Conservation (phyloP, 1,140 invertebrate genomes). For the Drosophila nebulosa region DNA sequence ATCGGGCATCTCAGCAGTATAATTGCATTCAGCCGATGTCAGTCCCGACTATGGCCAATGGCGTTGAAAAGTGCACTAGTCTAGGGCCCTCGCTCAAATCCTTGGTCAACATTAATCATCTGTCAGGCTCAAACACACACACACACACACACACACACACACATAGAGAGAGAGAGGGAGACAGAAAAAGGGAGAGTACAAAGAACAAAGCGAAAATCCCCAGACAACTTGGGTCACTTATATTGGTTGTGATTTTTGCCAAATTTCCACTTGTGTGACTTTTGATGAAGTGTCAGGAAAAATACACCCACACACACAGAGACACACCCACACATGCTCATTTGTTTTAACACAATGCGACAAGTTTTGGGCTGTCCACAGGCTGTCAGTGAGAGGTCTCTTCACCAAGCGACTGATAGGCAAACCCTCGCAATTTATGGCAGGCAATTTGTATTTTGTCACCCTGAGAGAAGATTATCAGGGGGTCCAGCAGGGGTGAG, state of each 20-base stretch:
- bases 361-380: constrained; percentile 75
- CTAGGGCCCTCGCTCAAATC: neutral
- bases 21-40: constrained; percentile 41
- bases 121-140: constrained; percentile 21
- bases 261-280: constrained; percentile 57
- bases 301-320: constrained; percentile 29
- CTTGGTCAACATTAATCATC: constrained; percentile 58
- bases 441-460: constrained; percentile 56
- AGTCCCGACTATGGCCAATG: neutral
- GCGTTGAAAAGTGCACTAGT: constrained; percentile 32
- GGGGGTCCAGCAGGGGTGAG: neutral
- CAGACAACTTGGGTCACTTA: neutral
- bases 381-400: constrained; percentile 46
- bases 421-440: constrained; percentile 66
- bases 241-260: constrained; percentile 63
- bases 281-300: constrained; percentile 35
- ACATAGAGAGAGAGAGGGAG: neutral
- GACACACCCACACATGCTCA: constrained; percentile 5
- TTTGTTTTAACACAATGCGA: constrained; percentile 45
- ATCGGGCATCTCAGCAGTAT: constrained; percentile 24
- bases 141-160: neutral
- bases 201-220: constrained; percentile 17
- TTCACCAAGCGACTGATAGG: constrained; percentile 53
- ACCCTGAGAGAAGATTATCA: constrained; percentile 5
- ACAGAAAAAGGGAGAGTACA: constrained; percentile 18